Evolutionary conservation across 1,140 invertebrate species (phyloP), one percentile per base, ranked within the genome.

Genomic region (Rhagoletis zephyria): DNA sequence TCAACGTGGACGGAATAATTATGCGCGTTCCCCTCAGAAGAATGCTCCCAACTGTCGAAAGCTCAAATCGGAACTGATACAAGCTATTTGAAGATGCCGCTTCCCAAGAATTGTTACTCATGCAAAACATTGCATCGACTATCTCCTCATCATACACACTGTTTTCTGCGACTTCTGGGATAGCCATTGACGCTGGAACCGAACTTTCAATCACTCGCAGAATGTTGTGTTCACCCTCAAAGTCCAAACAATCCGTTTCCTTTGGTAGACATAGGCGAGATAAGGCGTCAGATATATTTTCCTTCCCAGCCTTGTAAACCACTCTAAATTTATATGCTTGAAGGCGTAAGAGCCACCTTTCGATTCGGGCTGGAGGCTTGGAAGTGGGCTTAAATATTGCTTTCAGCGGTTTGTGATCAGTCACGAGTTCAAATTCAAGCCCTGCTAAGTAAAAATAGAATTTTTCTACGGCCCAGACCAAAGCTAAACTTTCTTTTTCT

Each of bases 221-320:
- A 63, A 63, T 63, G 16, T 63, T n/a, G 61, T 63, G 61, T 63
- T 63, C 61, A 63, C 6, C 16, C 16, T 63, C 61, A n/a, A 14
- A 7, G 16, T 63, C 61, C 61, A 63, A n/a, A 14, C 61, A 63
- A 14, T 14, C 7, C 61, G 61, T 63, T 14, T 14, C 61, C 14
- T 7, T 63, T 12, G 61, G 61, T 14, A 12, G 61, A 14, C 61
- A 63, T 63, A 63, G 61, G 7, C 61, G 61, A 14, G 93, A 93
- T 56, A 93, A 77, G 14, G 90, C 63, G 88, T 93, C 93, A 5
- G 93, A 91, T 48, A 93, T 92, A 60, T 93, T 93, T 77, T 88
- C 85, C 85, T 93, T 93, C 10, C 91, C 91, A 86, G 91, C 59
- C 86, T 90, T 88, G 87, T 93, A 93, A 61, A 91, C 89, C 16